Evolutionary conservation across 2,797 vertebrate species (phyloP).

Genomic region (Squalus acanthias): DNA sequence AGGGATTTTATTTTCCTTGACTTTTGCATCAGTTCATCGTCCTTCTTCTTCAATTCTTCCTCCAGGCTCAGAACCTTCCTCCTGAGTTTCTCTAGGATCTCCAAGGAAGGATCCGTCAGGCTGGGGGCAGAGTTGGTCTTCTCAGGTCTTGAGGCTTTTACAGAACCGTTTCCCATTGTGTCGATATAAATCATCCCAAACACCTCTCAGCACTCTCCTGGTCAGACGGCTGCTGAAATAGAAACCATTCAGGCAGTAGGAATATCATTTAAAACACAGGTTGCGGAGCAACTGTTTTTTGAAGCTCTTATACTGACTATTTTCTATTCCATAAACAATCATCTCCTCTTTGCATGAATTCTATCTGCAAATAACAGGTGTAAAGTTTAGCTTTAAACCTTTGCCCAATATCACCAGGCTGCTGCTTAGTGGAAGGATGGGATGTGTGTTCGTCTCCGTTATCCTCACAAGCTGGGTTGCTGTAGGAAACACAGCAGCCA

Average conservation of each 20-base stretch:
- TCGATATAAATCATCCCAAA: slow-evolving; percentile 22
- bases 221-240: neutral
- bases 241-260: neutral
- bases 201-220: neutral
- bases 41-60: slow-evolving; percentile 55
- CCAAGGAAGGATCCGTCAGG: slow-evolving; percentile 48
- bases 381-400: neutral
- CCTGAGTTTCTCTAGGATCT: slow-evolving; percentile 55
- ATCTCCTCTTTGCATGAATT: neutral
- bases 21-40: slow-evolving; percentile 46
- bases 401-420: neutral
- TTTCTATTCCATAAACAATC: neutral
- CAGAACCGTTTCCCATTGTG: slow-evolving; percentile 69
- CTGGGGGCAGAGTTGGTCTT: slow-evolving; percentile 57
- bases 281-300: neutral
- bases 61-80: slow-evolving; percentile 59
- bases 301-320: neutral
- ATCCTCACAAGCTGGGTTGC: neutral
- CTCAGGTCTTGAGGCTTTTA: slow-evolving; percentile 59
- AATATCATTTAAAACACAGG: neutral
- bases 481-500: neutral
- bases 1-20: slow-evolving; percentile 54
- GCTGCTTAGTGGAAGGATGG: neutral
- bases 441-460: neutral
- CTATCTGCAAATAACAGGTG: neutral